These are phyloP conservation scores for Megaceryle maxima DNA, from an alignment of 2,113 vertebrate genomes.

Conservation along the genomic window DNA sequence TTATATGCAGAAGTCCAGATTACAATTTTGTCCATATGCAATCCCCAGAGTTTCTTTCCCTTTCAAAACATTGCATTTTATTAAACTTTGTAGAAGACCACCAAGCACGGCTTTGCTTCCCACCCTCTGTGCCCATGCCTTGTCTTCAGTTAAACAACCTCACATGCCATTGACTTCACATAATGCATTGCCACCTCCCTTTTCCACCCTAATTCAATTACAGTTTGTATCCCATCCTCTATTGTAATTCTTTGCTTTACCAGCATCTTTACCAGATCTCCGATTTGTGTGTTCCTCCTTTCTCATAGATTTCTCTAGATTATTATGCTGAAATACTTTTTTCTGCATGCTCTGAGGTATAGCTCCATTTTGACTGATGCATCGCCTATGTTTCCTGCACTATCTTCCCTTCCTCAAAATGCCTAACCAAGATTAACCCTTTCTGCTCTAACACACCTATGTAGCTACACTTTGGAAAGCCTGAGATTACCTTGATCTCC, in stretches of 20 bases:
- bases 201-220: neutral
- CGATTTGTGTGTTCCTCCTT: neutral
- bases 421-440: neutral
- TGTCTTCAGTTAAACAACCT: neutral
- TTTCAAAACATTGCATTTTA: neutral
- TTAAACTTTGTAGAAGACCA: neutral
- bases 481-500: neutral
- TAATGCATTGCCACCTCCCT: neutral
- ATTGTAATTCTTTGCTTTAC: slow-evolving; percentile 2
- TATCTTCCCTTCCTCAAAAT: neutral
- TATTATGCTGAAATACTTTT: neutral
- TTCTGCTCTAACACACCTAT: neutral
- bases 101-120: neutral
- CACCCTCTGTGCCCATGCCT: neutral
- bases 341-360: neutral
- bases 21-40: neutral
- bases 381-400: neutral
- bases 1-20: neutral
- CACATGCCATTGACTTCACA: neutral
- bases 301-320: neutral
- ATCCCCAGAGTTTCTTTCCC: neutral
- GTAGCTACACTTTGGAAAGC: neutral
- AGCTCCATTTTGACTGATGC: neutral
- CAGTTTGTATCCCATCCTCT: neutral
- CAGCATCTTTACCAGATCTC: neutral